Conservation (phyloP, 2,888 invertebrate genomes). For the Disparrhopalites patrizii region DNA sequence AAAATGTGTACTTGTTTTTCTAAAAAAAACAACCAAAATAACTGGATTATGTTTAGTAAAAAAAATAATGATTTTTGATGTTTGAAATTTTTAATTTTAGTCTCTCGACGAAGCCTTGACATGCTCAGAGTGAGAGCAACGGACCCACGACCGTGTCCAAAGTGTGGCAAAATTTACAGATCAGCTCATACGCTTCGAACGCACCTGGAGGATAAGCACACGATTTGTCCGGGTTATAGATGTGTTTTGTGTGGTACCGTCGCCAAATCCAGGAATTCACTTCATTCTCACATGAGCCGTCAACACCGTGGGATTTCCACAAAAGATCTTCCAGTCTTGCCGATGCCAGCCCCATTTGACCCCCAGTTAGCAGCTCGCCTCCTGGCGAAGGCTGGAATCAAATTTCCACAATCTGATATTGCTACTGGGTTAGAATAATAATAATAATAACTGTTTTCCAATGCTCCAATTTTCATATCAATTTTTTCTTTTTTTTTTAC, state of each 20-base stretch:
- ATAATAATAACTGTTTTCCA: no score
- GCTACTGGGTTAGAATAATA: slow-evolving; percentile 27
- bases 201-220: slow-evolving; percentile 89
- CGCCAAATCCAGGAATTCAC: slow-evolving; percentile 83
- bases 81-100: slow-evolving; percentile 51
- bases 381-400: slow-evolving; percentile 74
- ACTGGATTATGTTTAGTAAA: background rate
- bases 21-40: background rate
- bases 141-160: slow-evolving; percentile 86
- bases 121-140: slow-evolving; percentile 71
- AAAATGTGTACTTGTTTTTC: background rate
- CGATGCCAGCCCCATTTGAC: slow-evolving; percentile 89
- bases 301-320: slow-evolving; percentile 90
- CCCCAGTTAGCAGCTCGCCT: slow-evolving; percentile 78
- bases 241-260: slow-evolving; percentile 90
- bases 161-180: slow-evolving; percentile 87
- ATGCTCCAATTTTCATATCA: no score
- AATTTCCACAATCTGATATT: slow-evolving; percentile 42
- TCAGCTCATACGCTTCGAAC: slow-evolving; percentile 87
- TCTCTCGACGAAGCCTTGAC: slow-evolving; percentile 75
- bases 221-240: slow-evolving; percentile 77
- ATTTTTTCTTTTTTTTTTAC: no score
- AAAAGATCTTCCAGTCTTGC: slow-evolving; percentile 84
- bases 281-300: slow-evolving; percentile 90
- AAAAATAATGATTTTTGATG: background rate